These are phyloP conservation scores for Oplegnathus fasciatus DNA, from an alignment of 2,113 vertebrate species.

Conservation along the genomic window DNA sequence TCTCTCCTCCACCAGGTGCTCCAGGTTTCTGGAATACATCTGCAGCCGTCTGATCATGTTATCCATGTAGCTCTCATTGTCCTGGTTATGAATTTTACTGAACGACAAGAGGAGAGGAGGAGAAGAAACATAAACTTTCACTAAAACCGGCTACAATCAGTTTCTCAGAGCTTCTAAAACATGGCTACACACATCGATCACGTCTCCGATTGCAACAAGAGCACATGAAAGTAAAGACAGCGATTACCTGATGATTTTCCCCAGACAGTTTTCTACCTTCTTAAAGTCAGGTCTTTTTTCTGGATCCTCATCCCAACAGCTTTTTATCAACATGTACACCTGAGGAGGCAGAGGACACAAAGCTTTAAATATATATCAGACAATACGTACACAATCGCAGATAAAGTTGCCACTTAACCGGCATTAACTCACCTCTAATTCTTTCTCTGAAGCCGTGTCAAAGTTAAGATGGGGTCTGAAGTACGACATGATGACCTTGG, in stretches of 20 bases:
- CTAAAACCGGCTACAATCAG: not conserved
- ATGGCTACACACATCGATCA: not conserved
- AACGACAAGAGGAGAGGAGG: not conserved
- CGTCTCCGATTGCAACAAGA: not conserved
- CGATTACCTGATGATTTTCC: conserved; percentile 93
- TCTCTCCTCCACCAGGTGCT: conserved; percentile 95
- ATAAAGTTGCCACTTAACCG: not conserved
- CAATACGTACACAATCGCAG: not conserved
- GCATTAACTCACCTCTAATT: conserved; percentile 87
- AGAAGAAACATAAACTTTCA: not conserved
- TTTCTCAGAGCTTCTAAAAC: not conserved
- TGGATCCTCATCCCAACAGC: conserved; percentile 97
- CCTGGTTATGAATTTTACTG: conserved; percentile 93
- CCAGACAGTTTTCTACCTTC: conserved; percentile 92
- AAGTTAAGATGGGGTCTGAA: conserved; percentile 93
- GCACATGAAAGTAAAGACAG: not conserved
- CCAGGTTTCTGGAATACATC: conserved; percentile 95
- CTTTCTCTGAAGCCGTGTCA: conserved; percentile 88
- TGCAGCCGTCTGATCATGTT: conserved; percentile 95
- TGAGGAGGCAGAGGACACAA: not conserved
- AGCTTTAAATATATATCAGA: not conserved
- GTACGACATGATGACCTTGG: conserved; percentile 83
- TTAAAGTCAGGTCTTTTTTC: conserved; percentile 97
- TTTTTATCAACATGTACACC: conserved; percentile 91
- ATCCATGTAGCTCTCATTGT: conserved; percentile 96